These are phyloP conservation scores for Manis javanica DNA, from an alignment of 2,797 vertebrate species.

Conservation along the genomic window DNA sequence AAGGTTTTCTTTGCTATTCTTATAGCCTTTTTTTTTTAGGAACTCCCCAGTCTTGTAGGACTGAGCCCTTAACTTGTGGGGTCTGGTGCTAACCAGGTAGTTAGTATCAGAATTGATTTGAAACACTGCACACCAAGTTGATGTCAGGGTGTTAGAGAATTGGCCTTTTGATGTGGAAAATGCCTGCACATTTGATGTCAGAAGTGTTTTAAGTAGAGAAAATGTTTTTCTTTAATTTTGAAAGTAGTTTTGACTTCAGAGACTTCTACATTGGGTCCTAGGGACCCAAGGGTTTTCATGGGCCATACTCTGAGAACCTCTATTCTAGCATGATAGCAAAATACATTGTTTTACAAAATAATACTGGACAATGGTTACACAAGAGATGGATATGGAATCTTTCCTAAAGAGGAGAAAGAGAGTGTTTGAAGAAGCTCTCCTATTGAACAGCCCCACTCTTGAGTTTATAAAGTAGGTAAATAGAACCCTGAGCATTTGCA, in stretches of 20 bases:
- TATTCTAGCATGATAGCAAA: neutral
- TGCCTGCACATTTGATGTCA: neutral
- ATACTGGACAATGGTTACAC: neutral
- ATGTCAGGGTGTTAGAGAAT: neutral
- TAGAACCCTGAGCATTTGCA: neutral
- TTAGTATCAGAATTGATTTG: neutral
- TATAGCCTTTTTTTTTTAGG: neutral
- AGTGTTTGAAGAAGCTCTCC: neutral
- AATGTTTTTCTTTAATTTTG: neutral
- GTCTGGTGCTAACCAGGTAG: neutral
- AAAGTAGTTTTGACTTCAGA: neutral
- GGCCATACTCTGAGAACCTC: neutral
- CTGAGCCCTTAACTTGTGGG: neutral
- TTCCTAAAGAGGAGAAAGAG: neutral
- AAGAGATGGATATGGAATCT: neutral
- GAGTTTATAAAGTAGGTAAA: neutral
- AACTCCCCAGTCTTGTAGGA: neutral
- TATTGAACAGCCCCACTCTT: neutral
- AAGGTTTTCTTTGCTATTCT: neutral
- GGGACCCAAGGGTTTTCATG: neutral
- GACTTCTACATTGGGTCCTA: neutral
- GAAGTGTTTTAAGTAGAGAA: neutral
- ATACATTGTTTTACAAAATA: neutral
- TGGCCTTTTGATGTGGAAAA: too few species aligned
- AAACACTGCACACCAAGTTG: neutral